These are phyloP conservation scores for Balaenoptera acutorostrata DNA, from an alignment of 2,113 vertebrate genomes.

Conservation along the genomic window DNA sequence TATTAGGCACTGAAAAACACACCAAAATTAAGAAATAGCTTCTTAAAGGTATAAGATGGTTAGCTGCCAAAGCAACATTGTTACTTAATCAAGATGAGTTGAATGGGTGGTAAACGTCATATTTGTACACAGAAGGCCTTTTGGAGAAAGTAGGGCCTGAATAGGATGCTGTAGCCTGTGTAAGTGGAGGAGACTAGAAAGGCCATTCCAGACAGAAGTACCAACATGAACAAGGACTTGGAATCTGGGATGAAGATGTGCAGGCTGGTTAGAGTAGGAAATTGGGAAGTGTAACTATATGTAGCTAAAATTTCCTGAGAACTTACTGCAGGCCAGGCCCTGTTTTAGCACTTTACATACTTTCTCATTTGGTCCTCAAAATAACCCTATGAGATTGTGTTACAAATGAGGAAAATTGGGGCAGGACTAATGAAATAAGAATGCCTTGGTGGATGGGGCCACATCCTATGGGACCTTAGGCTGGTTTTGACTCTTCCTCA, in stretches of 20 bases:
- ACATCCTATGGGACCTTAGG: background rate
- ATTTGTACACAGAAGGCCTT: background rate
- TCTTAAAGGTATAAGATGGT: background rate
- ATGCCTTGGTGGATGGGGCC: background rate
- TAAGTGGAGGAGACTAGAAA: background rate
- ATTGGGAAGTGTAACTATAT: background rate
- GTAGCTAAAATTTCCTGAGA: background rate
- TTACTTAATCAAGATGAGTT: background rate
- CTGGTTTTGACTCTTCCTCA: background rate
- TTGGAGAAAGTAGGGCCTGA: background rate
- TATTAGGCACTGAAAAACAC: background rate
- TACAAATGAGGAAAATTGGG: background rate
- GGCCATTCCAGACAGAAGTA: background rate
- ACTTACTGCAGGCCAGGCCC: background rate
- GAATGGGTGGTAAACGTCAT: background rate
- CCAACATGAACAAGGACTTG: background rate
- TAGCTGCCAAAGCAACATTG: background rate
- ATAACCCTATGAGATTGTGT: background rate
- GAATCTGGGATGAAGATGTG: background rate
- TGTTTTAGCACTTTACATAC: background rate
- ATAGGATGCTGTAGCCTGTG: background rate
- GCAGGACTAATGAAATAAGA: background rate
- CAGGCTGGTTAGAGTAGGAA: background rate
- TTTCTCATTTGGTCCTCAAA: background rate
- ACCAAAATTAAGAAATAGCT: background rate